A percentile compares a stretch with the other conserved stretches of the same genome.
phyloP scores from a whole-genome alignment of 2,113 vertebrate species.

The Haemorhous mexicanus region DNA sequence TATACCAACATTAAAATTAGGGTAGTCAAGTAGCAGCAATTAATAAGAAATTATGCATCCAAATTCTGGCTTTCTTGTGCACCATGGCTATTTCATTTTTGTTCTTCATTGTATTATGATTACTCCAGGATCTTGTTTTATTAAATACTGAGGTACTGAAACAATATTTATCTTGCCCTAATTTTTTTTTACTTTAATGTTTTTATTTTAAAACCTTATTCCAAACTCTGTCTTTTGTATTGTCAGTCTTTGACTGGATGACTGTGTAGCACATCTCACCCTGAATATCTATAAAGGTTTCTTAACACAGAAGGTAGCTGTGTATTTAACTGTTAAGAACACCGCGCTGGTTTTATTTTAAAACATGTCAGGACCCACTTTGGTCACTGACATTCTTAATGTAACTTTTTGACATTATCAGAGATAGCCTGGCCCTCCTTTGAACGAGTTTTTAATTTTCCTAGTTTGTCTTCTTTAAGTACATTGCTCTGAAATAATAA shows the following conservation, averaged over 20 bases:
- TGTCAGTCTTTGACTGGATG: constrained; percentile 34
- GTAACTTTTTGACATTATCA: not conserved
- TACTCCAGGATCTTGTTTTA: not conserved
- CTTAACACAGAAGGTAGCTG: constrained; percentile 27
- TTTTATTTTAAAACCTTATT: constrained; percentile 29
- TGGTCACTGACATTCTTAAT: not conserved
- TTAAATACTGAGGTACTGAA: constrained; percentile 21
- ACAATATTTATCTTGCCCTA: not conserved
- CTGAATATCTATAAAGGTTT: constrained; percentile 21
- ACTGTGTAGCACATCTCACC: constrained; percentile 2
- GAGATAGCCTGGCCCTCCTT: not conserved
- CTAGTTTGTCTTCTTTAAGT: not conserved
- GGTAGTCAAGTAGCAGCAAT: not conserved
- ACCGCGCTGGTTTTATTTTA: not conserved
- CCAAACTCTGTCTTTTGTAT: not conserved
- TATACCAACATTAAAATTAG: not conserved
- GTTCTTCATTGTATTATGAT: constrained; percentile 2
- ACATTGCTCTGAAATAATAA: not conserved
- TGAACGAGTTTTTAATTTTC: not conserved
- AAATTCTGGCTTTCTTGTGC: not conserved
- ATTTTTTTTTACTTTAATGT: not conserved
- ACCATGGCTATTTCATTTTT: constrained; percentile 3
- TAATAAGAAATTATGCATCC: not conserved
- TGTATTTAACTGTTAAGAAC: constrained; percentile 20
- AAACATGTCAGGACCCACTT: constrained; percentile 1